A percentile compares a stretch with the other conserved stretches of the same genome.
Conservation (phyloP, 2,888 invertebrate genomes). For the Drosophila nr. fundita region DNA sequence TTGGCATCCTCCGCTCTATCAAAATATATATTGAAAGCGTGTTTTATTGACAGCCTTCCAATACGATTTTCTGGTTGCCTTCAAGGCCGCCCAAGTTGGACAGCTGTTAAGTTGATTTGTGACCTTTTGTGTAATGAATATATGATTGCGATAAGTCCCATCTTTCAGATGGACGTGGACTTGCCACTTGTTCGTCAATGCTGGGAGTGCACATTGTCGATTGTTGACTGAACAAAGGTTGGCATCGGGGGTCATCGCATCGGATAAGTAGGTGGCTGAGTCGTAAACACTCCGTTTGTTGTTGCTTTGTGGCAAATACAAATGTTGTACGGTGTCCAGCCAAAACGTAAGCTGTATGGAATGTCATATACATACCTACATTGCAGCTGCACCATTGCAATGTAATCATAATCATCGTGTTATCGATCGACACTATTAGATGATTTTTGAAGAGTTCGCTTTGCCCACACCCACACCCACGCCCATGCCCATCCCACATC, state of each 20-base stretch:
- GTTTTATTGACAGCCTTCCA: background rate
- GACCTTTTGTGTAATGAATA: constrained; percentile 18
- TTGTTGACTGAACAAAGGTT: constrained; percentile 35
- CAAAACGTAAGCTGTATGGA: constrained; percentile 2
- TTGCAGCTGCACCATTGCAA: constrained; percentile 19
- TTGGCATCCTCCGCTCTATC: background rate
- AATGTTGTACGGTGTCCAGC: constrained; percentile 29
- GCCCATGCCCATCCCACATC: constrained; percentile 2
- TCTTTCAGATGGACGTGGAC: background rate
- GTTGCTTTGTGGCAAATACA: constrained; percentile 13
- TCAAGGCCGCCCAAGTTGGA: background rate
- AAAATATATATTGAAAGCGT: background rate
- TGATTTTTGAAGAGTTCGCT: constrained; percentile 42
- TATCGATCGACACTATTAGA: constrained; percentile 61
- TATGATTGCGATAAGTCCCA: constrained; percentile 16
- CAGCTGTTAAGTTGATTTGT: background rate
- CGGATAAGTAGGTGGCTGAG: constrained; percentile 7
- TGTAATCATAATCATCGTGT: constrained; percentile 15
- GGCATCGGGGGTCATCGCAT: background rate
- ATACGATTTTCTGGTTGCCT: background rate
- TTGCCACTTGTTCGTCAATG: constrained; percentile 21
- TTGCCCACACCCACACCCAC: constrained; percentile 15
- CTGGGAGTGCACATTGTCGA: constrained; percentile 28
- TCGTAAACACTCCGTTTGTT: constrained; percentile 23
- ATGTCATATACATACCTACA: background rate